Base-by-base conservation (phyloP, 2,888 invertebrate species). In the Gandaritis pyraliata region DNA sequence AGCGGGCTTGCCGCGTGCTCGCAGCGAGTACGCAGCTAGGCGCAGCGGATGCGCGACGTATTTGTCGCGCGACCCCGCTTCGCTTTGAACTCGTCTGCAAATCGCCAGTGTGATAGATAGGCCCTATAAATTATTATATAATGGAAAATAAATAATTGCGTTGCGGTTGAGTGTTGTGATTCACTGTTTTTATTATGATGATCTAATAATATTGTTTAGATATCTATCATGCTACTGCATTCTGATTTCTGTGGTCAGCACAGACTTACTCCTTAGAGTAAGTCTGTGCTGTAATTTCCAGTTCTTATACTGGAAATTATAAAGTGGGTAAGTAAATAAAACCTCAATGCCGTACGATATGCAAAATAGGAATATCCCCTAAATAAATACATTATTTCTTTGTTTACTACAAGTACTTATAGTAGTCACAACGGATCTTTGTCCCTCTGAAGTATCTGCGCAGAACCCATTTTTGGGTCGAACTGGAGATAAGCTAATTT, bases 181-280 rank as follows among this genome's bases (percentile, higher is more conserved):
- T 64, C 64, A 59, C 48, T 29, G 12, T 51, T 48, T 56, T 58
- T 63, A 64, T 39, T 50, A 63, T 50, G 59, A 57, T 60, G 59
- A 64, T 38, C 49, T 64, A 59, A 64, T 58, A 51, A 51, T 15
- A 58, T 58, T 46, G 29, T 50, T 56, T 36, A 51, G 58, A 51
- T 55, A 43, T 38, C 50, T 50, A 51, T 30, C 12, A 55, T 33
- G 29, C 53, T 51, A 50, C 50, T 63, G 55, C 58, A 50, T 58
- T 55, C 47, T 38, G 18, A 18, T 50, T 23, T 38, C n/a, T 49
- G 45, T 38, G 49, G 59, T 49, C 23, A 18, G 15, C 0, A 30
- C 15, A 29, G 1, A 51, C 13, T 41, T 43, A 1, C 15, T 29
- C n/a, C n/a, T n/a, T n/a, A n/a, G n/a, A n/a, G n/a, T n/a, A n/a